These are phyloP conservation scores for Bungarus multicinctus DNA, from an alignment of 2,113 vertebrate genomes.

Conservation along the genomic window DNA sequence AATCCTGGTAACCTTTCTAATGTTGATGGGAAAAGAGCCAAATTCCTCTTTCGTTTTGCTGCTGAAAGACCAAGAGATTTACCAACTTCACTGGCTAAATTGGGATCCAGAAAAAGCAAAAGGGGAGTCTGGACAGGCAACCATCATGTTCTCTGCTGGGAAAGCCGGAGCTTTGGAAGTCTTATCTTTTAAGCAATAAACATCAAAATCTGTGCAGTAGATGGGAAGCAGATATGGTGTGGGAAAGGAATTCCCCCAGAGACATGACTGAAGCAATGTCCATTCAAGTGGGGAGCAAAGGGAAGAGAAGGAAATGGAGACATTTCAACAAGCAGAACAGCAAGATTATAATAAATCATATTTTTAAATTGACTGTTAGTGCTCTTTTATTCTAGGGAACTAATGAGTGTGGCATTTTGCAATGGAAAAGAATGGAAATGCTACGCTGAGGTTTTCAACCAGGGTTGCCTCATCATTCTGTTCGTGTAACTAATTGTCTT, in stretches of 20 bases:
- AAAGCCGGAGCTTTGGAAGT: rapidly evolving
- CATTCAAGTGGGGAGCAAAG: constrained; percentile 11
- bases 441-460: neutral
- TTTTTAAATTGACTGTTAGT: rapidly evolving
- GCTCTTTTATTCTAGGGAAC: rapidly evolving
- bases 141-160: neutral
- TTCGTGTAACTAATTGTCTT: neutral
- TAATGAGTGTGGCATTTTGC: neutral
- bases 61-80: constrained; percentile 7
- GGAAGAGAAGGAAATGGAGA: constrained; percentile 38
- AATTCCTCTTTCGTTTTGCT: constrained; percentile 8
- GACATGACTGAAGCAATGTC: neutral
- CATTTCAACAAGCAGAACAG: neutral
- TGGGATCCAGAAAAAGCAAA: rapidly evolving
- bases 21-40: neutral
- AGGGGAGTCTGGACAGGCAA: neutral
- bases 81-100: neutral
- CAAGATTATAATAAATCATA: neutral
- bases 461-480: neutral
- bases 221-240: constrained; percentile 15
- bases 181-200: constrained; percentile 2
- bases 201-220: neutral
- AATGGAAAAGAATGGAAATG: neutral
- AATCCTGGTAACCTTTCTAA: constrained; percentile 11
- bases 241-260: neutral